Evolutionary conservation across 1,140 invertebrate genomes (phyloP).

Genomic region (Akabosia matsudoensis): DNA sequence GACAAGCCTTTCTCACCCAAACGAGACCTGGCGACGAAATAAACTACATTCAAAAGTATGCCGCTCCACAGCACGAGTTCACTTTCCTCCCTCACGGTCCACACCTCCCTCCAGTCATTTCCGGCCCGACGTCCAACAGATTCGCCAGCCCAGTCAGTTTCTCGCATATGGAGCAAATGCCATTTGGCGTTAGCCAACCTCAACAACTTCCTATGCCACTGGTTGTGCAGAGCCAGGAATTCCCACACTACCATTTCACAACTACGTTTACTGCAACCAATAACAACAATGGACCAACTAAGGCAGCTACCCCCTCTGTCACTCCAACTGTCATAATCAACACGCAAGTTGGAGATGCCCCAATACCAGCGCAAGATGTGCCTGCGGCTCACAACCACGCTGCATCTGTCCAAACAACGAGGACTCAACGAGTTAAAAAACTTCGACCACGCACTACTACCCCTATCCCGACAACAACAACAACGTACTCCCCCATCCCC

Average conservation of each 20-base stretch:
- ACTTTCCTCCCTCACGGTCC: neutral
- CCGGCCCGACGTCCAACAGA: neutral
- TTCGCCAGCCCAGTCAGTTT: constrained; percentile 4
- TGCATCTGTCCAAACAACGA: neutral
- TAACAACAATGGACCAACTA: neutral
- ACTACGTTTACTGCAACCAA: neutral
- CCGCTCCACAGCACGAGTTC: neutral
- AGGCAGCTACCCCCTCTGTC: neutral
- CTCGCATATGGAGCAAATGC: constrained; percentile 5
- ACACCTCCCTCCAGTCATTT: neutral
- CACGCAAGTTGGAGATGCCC: too few relatives aligned
- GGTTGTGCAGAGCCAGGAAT: constrained; percentile 15
- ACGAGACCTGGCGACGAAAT: neutral
- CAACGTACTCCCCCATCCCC: neutral
- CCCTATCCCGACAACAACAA: neutral
- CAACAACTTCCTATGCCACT: neutral
- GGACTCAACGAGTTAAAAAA: constrained; percentile 4
- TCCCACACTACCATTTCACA: constrained; percentile 8
- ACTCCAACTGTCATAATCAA: neutral
- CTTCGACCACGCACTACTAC: neutral
- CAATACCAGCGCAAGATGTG: too few relatives aligned
- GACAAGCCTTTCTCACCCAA: neutral
- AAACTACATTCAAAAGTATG: constrained; percentile 7
- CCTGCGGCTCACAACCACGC: neutral
- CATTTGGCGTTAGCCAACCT: neutral